Evolutionary conservation across 2,113 vertebrate species (phyloP).

Genomic region (Colius striatus): DNA sequence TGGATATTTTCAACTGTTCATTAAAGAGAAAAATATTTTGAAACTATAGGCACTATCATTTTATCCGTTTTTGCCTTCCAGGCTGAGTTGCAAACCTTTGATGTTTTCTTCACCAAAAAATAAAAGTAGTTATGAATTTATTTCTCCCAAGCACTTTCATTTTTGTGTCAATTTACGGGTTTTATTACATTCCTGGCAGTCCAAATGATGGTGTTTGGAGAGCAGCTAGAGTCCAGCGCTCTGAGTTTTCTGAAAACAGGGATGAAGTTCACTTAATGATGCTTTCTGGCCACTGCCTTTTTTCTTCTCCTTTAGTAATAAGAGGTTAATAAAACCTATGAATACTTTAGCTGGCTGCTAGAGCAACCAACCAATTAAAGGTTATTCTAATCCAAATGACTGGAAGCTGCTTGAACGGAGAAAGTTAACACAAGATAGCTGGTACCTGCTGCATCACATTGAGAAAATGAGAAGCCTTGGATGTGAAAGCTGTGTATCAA

Average conservation of each 20-base stretch:
- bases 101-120: constrained; percentile 54
- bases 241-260: constrained; percentile 10
- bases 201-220: constrained; percentile 51
- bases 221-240: constrained; percentile 28
- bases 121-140: constrained; percentile 57
- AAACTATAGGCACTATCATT: constrained; percentile 54
- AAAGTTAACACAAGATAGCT: constrained; percentile 31
- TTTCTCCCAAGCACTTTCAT: constrained; percentile 62
- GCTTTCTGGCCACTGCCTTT: constrained; percentile 26
- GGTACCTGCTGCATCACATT: constrained; percentile 26
- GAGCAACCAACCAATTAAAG: constrained; percentile 59
- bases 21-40: constrained; percentile 65
- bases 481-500: background rate
- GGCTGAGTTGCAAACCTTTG: constrained; percentile 55
- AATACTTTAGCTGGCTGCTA: constrained; percentile 61
- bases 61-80: constrained; percentile 51
- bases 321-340: constrained; percentile 61
- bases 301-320: constrained; percentile 38
- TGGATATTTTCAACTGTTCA: constrained; percentile 64
- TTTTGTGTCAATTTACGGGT: constrained; percentile 67
- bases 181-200: constrained; percentile 50
- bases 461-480: background rate
- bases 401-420: constrained; percentile 40
- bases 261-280: constrained; percentile 42
- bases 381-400: constrained; percentile 63